Base-by-base conservation (phyloP, 2,797 vertebrate genomes). In the Cephalopachus bancanus region DNA sequence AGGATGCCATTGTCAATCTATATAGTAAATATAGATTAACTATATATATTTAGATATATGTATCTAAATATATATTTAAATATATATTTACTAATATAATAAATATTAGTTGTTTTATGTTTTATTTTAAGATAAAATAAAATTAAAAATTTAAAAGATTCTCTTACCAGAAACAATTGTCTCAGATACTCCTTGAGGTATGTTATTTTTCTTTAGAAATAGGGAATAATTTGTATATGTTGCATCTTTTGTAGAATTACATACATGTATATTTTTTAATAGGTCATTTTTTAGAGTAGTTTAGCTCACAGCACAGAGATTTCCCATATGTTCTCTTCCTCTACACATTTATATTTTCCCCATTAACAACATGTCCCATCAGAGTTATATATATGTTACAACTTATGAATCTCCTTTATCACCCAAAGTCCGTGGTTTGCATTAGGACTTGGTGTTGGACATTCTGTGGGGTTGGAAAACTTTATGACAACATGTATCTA, bases 191-290 rank as follows among this genome's bases (percentile, higher is more conserved):
- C 9, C 6, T 91, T 79, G 22, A 28, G 44, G 8, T 81, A 19
- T 92, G 28, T 37, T 92, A 37, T 17, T 94, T 71, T 95, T 93
- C 49, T 83, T 88, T 91, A 67, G 57, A 86, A 93, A 86, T 55
- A 53, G 33, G 15, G 4, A 84, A 33, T 79, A 75, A 81, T 33
- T 93, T 33, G 53, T 78, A n/a, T 85, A 44, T 81, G 30, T 30
- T 83, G 6, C 5, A 65, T 75, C 20, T 93, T 3, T 89, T 69
- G 26, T 80, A 12, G 28, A 89, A 49, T 64, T 6, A 24, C 83
- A 4, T 83, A 12, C n/a, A 49, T 67, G 17, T 28, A 30, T 28
- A 16, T 59, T 51, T 85, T 89, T 83, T 51, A 76, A 55, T 37
- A 30, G 3, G 22, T 30, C n/a, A 19, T 24, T 76, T 76, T 89